Base-by-base conservation (phyloP, 2,113 vertebrate genomes). In the Nanorana parkeri region DNA sequence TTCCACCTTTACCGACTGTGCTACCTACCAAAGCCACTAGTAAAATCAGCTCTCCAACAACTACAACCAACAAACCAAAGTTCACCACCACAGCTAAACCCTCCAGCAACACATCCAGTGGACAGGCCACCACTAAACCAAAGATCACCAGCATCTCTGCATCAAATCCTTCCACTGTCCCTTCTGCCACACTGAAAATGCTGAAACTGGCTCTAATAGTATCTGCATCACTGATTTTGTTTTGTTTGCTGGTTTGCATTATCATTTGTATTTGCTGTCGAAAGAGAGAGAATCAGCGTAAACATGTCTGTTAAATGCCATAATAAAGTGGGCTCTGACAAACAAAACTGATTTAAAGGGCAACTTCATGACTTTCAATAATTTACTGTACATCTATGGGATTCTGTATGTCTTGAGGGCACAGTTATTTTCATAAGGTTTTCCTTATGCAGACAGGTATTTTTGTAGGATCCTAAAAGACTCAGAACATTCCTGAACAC, bases 191-290 rank as follows among this genome's bases (percentile, higher is more conserved):
- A 26, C 23, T 84, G 20, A 79, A 86, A 47, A 15, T 84, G 66
- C 84, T 80, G 66, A 58, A 85, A 75, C 74, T 89, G 51, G 73
- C 52, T 72, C 68, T 75, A n/a, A 15, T 87, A 8, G 61, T 77
- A 77, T 78, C 86, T 17, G 64, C 85, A 78, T 36, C 84, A 78
- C 51, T 83, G 68, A 75, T 77, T 64, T n/a, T 78, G 16, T 23
- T 85, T 24, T 90, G 88, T 36, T 26, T 92, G n/a, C 69, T 80
- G 79, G 47, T 77, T 66, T 79, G 78, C 76, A 65, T 52, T 76
- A 63, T 11, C 19, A 26, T 89, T 2, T 89, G 16, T 77, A 71
- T 77, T 86, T 77, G 87, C 28, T 86, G 84, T 6, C 63, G 28
- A 55, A 56, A 56, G 52, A 72, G 15, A 19, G 56, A 47, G 41